Percentiles rank a stretch among this genome's conserved stretches.
phyloP scores from a whole-genome alignment of 2,113 vertebrate genomes.

The Hippocampus abdominalis region DNA sequence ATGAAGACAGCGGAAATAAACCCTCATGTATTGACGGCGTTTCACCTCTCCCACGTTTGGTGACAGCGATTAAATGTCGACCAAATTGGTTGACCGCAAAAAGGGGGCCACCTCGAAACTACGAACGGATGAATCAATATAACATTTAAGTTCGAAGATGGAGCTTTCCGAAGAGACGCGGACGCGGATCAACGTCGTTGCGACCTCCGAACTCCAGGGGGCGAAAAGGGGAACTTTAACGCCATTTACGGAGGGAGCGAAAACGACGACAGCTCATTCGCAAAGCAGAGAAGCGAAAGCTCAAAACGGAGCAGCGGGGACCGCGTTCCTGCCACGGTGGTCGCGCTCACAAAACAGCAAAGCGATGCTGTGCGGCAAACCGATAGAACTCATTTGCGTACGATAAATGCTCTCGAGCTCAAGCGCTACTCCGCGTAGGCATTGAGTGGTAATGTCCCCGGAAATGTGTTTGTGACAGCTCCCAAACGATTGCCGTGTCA shows the following conservation, averaged over 20 bases:
- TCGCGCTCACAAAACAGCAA: not conserved
- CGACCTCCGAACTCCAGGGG: not conserved
- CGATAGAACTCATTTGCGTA: not conserved
- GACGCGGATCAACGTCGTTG: not conserved
- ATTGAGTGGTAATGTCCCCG: no score
- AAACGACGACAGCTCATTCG: not conserved
- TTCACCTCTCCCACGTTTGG: no score
- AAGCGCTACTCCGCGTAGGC: no score
- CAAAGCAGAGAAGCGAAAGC: not conserved
- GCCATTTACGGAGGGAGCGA: not conserved
- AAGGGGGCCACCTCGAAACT: no score
- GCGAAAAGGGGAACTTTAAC: not conserved
- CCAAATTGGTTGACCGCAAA: no score
- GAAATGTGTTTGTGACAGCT: no score
- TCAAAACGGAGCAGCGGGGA: not conserved
- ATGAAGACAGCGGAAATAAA: not conserved
- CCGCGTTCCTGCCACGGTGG: not conserved
- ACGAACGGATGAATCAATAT: no score
- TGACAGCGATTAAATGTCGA: no score
- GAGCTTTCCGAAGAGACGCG: no score
- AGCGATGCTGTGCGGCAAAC: not conserved
- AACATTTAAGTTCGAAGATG: no score
- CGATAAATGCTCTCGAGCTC: not conserved
- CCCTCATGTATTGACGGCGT: no score
- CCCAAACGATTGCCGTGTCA: not conserved